phyloP scores from a whole-genome alignment of 2,888 invertebrate genomes.

The Sturmia bella region DNA sequence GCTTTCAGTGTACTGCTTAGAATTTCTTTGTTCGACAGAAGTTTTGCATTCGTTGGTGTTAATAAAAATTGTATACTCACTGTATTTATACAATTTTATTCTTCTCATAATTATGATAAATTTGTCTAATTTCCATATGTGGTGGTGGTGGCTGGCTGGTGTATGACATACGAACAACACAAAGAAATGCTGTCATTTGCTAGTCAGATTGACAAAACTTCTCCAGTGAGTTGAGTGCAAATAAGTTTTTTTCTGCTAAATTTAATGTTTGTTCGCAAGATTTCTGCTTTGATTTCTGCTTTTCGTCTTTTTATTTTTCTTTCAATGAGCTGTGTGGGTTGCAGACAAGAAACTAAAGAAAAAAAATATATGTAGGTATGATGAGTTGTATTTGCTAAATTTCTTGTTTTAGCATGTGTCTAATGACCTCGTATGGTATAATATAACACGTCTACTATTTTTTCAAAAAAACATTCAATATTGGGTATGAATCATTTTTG shows the following conservation, averaged over 20 bases:
- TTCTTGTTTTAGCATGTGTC: constrained; percentile 33
- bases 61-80: constrained; percentile 17
- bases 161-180: constrained; percentile 7
- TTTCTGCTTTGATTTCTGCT: background rate
- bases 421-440: constrained; percentile 32
- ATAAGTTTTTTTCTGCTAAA: background rate
- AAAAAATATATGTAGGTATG: background rate
- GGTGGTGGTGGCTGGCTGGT: constrained; percentile 23
- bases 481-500: constrained; percentile 19
- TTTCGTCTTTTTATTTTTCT: too few species aligned
- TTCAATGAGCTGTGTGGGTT: constrained; percentile 29
- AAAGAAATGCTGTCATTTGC: background rate
- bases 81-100: constrained; percentile 15
- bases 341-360: constrained; percentile 19
- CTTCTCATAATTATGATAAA: constrained; percentile 36
- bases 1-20: background rate
- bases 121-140: constrained; percentile 42
- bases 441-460: background rate
- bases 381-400: constrained; percentile 20
- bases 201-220: background rate
- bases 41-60: constrained; percentile 30
- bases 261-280: constrained; percentile 15
- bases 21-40: background rate
- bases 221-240: background rate
- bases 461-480: background rate